Base-by-base conservation (phyloP, 2,888 invertebrate species). In the Prostheceraeus crozeri region DNA sequence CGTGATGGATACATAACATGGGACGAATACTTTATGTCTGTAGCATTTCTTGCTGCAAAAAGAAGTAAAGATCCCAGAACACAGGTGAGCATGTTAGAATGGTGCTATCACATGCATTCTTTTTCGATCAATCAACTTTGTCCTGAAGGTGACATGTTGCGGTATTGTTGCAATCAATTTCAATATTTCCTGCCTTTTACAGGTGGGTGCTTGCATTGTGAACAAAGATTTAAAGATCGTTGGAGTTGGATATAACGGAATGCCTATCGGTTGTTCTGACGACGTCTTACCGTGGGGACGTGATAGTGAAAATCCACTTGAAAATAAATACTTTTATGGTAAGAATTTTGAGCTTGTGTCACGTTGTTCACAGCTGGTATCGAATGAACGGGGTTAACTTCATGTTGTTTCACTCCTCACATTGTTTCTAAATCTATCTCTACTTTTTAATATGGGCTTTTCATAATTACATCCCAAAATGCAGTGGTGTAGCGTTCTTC, bases 181-280 rank as follows among this genome's bases (percentile, higher is more conserved):
- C 2, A 3, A 53, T 45, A 36, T 11, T 11, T n/a, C 25, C 25
- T 25, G 6, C 10, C 16, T 19, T 51, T 59, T 64, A 48, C 52
- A 72, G 70, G 80, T 80, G 52, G 96, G 96, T 2, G 91, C 93
- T 3, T 93, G 93, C 71, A 85, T 96, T 68, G 89, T 93, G 0
- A 87, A 89, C 70, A 75, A 81, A 28, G 84, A 86, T 0, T 87
- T 89, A 45, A 84, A 84, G 75, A 87, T 98, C 69, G 85, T 98
- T 46, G 89, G 89, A 21, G 82, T 90, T 62, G 96, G 96, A 63
- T 98, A 96, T 72, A 98, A 98, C 81, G 94, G 96, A 1, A 89
- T 96, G 85, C 96, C 96, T 0, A 82, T 78, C 60, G 89, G 74
- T 14, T 94, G 93, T 70, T 79, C 78, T 69, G 94, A 96, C 76